Evolutionary conservation across 2,797 vertebrate genomes (phyloP).

Genomic region (Lacerta viridis): DNA sequence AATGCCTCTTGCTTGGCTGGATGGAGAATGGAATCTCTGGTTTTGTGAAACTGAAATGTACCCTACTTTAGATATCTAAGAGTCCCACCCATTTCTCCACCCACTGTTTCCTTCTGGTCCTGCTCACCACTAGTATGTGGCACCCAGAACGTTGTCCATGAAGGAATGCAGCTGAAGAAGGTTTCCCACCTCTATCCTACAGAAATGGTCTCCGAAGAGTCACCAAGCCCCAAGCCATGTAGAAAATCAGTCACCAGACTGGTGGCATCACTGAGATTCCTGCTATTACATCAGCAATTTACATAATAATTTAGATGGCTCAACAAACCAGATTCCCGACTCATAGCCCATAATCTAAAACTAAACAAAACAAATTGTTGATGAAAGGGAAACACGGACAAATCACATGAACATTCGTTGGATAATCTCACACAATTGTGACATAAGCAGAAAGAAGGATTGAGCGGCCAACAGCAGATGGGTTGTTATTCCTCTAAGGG

Average conservation of each 20-base stretch:
- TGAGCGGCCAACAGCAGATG: background rate
- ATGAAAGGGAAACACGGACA: background rate
- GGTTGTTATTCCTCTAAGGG: conserved; percentile 32
- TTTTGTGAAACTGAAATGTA: too few species aligned
- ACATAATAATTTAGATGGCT: background rate
- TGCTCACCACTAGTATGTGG: too few species aligned
- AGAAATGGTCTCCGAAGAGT: background rate
- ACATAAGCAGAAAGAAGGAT: background rate
- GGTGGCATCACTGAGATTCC: background rate
- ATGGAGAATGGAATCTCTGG: too few species aligned
- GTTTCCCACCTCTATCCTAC: background rate
- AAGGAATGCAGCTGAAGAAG: too few species aligned
- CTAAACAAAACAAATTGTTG: background rate
- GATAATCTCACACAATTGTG: background rate
- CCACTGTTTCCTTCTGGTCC: too few species aligned
- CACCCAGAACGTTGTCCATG: too few species aligned
- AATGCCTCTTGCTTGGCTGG: too few species aligned
- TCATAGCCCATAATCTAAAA: background rate
- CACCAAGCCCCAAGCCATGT: too few species aligned
- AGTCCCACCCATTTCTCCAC: too few species aligned
- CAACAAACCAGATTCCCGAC: background rate
- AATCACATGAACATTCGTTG: background rate
- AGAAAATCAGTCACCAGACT: background rate
- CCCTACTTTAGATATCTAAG: too few species aligned
- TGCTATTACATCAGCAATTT: background rate